Conservation (phyloP, 2,797 vertebrate species). For the Sparus aurata region DNA sequence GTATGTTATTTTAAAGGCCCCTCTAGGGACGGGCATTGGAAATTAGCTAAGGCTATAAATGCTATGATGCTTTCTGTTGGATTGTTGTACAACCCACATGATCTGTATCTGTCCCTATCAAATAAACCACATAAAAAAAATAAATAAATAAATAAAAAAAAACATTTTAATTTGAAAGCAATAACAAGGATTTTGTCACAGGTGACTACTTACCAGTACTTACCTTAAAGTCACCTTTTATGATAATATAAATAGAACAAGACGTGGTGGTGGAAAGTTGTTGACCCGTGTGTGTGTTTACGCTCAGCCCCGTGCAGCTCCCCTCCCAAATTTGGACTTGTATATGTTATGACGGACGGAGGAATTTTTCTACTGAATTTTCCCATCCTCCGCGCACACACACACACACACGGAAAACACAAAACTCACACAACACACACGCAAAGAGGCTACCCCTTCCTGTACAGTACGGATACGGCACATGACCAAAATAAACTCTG, state of each 20-base stretch:
- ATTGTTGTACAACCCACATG: no score
- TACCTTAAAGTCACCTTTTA: constrained; percentile 6
- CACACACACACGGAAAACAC: background rate
- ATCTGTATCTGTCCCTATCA: no score
- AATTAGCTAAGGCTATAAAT: no score
- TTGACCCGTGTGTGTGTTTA: constrained; percentile 46
- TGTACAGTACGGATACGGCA: constrained; percentile 65
- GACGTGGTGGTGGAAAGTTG: constrained; percentile 30
- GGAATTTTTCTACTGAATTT: constrained; percentile 64
- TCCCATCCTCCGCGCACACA: background rate
- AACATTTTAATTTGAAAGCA: no score
- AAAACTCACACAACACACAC: constrained; percentile 1
- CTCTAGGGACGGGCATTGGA: no score
- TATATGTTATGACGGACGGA: constrained; percentile 56
- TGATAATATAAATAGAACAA: background rate
- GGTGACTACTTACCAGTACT: background rate
- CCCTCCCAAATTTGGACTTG: constrained; percentile 58
- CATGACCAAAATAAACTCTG: constrained; percentile 79
- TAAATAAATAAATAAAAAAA: no score
- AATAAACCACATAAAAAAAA: no score
- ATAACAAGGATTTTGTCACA: background rate
- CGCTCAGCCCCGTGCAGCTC: constrained; percentile 22
- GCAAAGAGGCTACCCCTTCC: constrained; percentile 67
- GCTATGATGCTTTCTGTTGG: no score
- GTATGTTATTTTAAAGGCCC: no score